phyloP scores from a whole-genome alignment of 2,888 invertebrate species.

The Elmis aenea region DNA sequence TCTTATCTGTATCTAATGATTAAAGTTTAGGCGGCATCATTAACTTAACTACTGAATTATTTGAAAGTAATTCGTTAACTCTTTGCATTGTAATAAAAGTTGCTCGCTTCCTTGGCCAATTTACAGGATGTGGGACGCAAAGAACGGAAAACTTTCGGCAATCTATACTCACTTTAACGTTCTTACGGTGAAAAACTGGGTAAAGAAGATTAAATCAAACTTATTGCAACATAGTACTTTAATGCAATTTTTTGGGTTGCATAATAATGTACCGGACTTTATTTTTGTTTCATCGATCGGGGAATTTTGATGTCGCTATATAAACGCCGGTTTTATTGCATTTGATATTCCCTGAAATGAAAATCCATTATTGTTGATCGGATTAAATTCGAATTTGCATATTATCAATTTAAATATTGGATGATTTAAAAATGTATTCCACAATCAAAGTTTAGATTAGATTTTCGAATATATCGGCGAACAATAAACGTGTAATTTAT shows the following conservation, averaged over 20 bases:
- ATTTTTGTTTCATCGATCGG: slow-evolving; percentile 1
- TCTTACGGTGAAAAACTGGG: slow-evolving; percentile 14
- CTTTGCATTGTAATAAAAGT: slow-evolving; percentile 19
- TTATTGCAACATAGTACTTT: slow-evolving; percentile 14
- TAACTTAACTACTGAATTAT: slow-evolving; percentile 17
- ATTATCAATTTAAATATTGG: slow-evolving; percentile 34
- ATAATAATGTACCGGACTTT: slow-evolving; percentile 1
- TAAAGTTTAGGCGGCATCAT: slow-evolving; percentile 17
- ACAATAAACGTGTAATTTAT: no score
- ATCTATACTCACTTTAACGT: slow-evolving; percentile 18
- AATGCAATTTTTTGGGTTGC: no score
- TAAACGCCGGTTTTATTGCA: slow-evolving; percentile 4
- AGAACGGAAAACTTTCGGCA: slow-evolving; percentile 17
- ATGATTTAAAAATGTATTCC: slow-evolving; percentile 23
- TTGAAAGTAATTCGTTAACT: slow-evolving; percentile 15
- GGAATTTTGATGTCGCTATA: slow-evolving; percentile 3
- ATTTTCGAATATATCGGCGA: no score
- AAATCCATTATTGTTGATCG: slow-evolving; percentile 33
- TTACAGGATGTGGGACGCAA: slow-evolving; percentile 14
- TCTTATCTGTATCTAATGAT: slow-evolving; percentile 14
- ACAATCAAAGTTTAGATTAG: slow-evolving; percentile 9
- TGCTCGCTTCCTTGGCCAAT: slow-evolving; percentile 18
- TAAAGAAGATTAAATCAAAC: slow-evolving; percentile 12
- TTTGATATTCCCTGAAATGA: slow-evolving; percentile 17
- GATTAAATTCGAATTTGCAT: slow-evolving; percentile 32